Conservation (phyloP, 2,797 vertebrate species). For the Protosalanx chinensis region DNA sequence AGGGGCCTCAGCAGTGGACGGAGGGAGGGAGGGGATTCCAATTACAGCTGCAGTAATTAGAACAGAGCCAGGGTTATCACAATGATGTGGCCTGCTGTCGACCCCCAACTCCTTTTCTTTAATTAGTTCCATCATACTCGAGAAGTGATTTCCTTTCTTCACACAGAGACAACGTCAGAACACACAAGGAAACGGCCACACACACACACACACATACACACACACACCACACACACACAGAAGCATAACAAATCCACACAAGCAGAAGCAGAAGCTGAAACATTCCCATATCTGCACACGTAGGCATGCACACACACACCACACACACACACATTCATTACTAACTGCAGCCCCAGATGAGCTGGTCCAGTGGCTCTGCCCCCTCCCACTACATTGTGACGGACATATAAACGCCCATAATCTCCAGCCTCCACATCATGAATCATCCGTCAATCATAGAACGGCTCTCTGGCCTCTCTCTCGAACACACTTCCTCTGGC, state of each 20-base stretch:
- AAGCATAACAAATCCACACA: too few species aligned
- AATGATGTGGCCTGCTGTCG: slow-evolving; percentile 27
- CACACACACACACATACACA: background rate
- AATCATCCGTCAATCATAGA: too few species aligned
- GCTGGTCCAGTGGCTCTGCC: too few species aligned
- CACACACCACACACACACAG: background rate
- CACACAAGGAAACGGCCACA: background rate
- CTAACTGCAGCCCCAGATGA: too few species aligned
- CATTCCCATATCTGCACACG: background rate
- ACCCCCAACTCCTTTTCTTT: slow-evolving; percentile 14
- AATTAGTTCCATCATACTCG: slow-evolving; percentile 28
- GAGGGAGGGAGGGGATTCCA: slow-evolving; percentile 17
- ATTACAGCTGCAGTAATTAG: slow-evolving; percentile 39
- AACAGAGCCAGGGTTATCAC: slow-evolving; percentile 27
- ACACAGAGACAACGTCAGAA: background rate
- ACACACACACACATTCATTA: background rate
- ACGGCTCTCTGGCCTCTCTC: too few species aligned
- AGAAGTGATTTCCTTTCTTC: slow-evolving; percentile 21
- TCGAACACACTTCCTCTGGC: too few species aligned
- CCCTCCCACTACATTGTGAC: too few species aligned
- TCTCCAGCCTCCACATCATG: too few species aligned
- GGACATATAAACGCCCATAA: too few species aligned
- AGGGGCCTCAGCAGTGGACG: too few species aligned
- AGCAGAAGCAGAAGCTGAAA: background rate
- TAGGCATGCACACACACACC: background rate